Percentiles rank a stretch among this genome's conserved stretches.
These are phyloP conservation scores for Saccostrea cuccullata DNA, from an alignment of 1,140 invertebrate species.

Conservation along the genomic window DNA sequence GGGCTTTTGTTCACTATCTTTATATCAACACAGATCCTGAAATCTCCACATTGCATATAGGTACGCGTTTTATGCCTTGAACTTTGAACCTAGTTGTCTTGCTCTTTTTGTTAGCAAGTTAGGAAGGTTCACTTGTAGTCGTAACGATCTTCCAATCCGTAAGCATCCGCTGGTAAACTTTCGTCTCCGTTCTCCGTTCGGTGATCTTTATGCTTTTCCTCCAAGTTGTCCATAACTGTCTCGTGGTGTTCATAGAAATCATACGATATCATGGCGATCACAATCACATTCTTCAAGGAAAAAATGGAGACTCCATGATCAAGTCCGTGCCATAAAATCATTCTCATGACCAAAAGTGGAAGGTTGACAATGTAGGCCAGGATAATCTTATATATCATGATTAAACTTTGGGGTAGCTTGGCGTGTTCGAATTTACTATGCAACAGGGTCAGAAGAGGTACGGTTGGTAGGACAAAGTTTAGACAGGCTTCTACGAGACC, in stretches of 20 bases:
- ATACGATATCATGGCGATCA: conserved; percentile 71
- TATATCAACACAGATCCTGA: no score
- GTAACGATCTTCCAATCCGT: conserved; percentile 19
- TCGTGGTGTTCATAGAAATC: conserved; percentile 64
- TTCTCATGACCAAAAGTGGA: conserved; percentile 81
- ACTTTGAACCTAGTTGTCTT: neutral
- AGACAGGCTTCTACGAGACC: conserved; percentile 78
- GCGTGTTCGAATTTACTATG: conserved; percentile 72
- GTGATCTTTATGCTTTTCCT: neutral
- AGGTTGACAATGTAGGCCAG: conserved; percentile 80
- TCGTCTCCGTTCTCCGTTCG: neutral
- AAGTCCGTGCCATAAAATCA: conserved; percentile 81
- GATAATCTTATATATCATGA: conserved; percentile 78
- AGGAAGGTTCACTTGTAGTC: conserved; percentile 4
- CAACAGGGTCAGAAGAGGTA: conserved; percentile 81
- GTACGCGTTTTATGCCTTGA: no score
- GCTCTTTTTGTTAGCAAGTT: neutral
- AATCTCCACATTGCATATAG: no score
- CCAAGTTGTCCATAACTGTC: conserved; percentile 12
- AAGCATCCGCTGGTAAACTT: neutral
- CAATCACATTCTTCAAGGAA: conserved; percentile 82
- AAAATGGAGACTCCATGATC: conserved; percentile 81
- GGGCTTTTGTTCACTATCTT: no score
- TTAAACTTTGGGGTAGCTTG: conserved; percentile 66
- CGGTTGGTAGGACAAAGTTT: conserved; percentile 82